These are phyloP conservation scores for Falco columbarius DNA, from an alignment of 2,797 vertebrate species.

Conservation along the genomic window DNA sequence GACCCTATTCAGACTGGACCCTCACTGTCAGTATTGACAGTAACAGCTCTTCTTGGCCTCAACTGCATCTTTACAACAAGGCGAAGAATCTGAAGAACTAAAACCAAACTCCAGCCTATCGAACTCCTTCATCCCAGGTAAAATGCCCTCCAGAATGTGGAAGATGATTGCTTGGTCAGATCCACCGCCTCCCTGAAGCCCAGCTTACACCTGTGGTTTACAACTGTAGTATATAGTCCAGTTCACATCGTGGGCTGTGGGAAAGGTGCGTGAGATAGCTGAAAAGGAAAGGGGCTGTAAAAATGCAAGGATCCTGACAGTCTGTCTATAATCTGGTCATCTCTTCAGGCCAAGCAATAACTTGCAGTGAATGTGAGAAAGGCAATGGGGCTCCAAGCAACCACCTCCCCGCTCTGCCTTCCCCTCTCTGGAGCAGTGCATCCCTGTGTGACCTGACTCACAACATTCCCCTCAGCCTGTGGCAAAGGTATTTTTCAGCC, in stretches of 20 bases:
- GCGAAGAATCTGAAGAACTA: not conserved
- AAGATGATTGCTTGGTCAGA: not conserved
- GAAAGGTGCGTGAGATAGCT: not conserved
- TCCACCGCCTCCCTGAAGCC: not conserved
- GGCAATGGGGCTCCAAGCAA: not conserved
- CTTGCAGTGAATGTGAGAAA: not conserved
- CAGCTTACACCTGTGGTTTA: not conserved
- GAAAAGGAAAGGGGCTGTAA: not conserved
- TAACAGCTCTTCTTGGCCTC: not conserved
- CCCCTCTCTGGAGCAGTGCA: not conserved
- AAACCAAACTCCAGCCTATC: not conserved
- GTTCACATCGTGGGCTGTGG: not conserved
- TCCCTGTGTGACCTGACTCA: not conserved
- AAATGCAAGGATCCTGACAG: not conserved
- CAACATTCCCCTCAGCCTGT: not conserved
- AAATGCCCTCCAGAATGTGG: not conserved
- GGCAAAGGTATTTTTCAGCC: not conserved
- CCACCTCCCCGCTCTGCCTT: accelerated
- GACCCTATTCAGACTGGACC: not conserved
- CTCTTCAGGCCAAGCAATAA: not conserved
- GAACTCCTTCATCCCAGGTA: not conserved
- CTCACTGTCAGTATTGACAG: not conserved
- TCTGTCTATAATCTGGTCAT: not conserved
- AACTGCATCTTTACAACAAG: not conserved
- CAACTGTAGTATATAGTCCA: not conserved